Evolutionary conservation across 2,888 invertebrate genomes (phyloP).

Genomic region (Lepidocyrtinus sp.): DNA sequence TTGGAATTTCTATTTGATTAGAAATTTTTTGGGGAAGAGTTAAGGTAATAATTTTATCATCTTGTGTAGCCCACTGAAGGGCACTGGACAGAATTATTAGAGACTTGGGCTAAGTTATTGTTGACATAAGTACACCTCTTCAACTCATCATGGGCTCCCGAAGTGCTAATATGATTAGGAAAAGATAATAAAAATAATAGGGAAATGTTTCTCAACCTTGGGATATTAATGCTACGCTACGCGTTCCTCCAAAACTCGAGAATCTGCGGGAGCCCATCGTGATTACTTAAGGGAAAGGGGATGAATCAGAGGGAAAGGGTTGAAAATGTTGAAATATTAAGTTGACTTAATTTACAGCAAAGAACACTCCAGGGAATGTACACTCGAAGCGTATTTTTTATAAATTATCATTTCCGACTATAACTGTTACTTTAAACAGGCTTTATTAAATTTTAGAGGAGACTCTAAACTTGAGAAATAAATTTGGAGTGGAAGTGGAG

Average conservation of each 20-base stretch:
- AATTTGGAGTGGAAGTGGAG: too few relatives aligned
- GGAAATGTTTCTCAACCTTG: too few relatives aligned
- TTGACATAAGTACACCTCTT: conserved; percentile 58
- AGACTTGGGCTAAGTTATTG: conserved; percentile 50
- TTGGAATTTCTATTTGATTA: conserved; percentile 34
- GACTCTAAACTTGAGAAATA: too few relatives aligned
- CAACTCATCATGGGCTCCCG: conserved; percentile 46
- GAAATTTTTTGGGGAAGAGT: neutral
- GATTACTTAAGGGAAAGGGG: conserved; percentile 35
- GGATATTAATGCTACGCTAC: too few relatives aligned
- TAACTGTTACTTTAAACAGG: too few relatives aligned
- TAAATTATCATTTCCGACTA: neutral
- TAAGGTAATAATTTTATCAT: conserved; percentile 44
- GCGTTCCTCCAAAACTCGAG: too few relatives aligned
- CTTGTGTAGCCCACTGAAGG: conserved; percentile 36
- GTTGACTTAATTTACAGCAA: conserved; percentile 54
- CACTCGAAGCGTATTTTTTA: neutral
- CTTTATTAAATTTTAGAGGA: conserved; percentile 49
- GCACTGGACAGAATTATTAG: conserved; percentile 57
- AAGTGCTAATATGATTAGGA: conserved; percentile 59
- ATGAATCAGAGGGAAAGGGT: conserved; percentile 44
- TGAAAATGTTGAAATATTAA: conserved; percentile 28
- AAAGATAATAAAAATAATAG: conserved; percentile 30
- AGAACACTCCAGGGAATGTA: neutral
- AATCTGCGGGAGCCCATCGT: conserved; percentile 52